Base-by-base conservation (phyloP, 2,113 vertebrate species). In the Sitta europaea region DNA sequence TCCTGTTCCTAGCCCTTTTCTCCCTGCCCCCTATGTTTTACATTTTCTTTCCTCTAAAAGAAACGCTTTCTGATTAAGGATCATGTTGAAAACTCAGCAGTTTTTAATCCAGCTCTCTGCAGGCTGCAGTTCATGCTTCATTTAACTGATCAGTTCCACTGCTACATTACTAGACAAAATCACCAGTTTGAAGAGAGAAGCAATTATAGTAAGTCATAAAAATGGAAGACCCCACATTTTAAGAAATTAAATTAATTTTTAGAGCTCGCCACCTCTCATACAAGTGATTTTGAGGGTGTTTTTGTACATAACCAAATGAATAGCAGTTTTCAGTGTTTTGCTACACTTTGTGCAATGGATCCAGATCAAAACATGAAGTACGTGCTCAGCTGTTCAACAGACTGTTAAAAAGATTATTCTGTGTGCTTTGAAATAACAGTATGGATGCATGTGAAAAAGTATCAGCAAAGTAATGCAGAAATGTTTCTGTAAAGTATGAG, bases 71-170 rank as follows among this genome's bases (percentile, higher is more conserved):
- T 96, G 94, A 95, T 95, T 97, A 97, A 96, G 83, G 95, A 96
- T 97, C 95, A 81, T 92, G 91, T 96, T 97, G 96, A 95, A 97
- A 95, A 96, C 95, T 96, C 96, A 97, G 96, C 94, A 94, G 92
- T 97, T 97, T 97, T 97, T 96, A 97, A 97, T 96, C 94, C 96
- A 96, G 83, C 94, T 92, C 96, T 94, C 95, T 95, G 89, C 95
- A 93, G 96, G 94, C 94, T 96, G 73, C 92, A 97, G 85, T 96
- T 96, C 94, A 96, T 96, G 96, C 94, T 97, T 97, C 94, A 94
- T 97, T 97, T 97, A 96, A 93, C 95, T 94, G 94, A 97, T 96
- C 94, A 22, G 96, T 97, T 97, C 96, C 92, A 97, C 96, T 86
- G 94, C 91, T 95, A 73, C 87, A 70, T 95, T 97, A 96, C 95